Percentiles rank a stretch among this genome's conserved stretches.
These are phyloP conservation scores for Montipora efflorescens DNA, from an alignment of 64 coral and sea anemone genomes.

Conservation along the genomic window DNA sequence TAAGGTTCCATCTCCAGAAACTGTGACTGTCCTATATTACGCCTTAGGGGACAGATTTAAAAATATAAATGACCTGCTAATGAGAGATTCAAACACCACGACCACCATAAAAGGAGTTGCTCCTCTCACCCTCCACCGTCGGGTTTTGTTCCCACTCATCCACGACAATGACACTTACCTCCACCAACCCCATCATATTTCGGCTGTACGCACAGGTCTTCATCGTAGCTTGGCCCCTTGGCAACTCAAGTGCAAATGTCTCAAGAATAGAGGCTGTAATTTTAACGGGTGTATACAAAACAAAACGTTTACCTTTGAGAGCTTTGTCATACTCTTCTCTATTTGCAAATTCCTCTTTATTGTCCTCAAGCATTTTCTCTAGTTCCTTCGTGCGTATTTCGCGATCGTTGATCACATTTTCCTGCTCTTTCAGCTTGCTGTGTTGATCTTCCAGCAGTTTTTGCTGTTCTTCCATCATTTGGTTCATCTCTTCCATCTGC, in stretches of 20 bases:
- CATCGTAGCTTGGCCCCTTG: no score
- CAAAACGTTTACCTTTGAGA: conserved; percentile 12
- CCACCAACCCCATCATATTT: no score
- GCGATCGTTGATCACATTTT: conserved; percentile 68
- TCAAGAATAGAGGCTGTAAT: neutral
- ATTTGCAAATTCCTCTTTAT: conserved; percentile 27
- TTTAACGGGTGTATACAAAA: neutral
- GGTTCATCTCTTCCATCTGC: conserved; percentile 97
- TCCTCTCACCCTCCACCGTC: no score
- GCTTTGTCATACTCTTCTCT: conserved; percentile 22
- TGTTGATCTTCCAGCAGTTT: conserved; percentile 95
- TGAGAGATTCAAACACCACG: no score
- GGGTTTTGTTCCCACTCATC: no score
- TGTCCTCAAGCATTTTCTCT: conserved; percentile 53
- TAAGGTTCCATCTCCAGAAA: no score
- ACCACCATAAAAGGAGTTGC: no score
- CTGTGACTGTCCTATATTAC: no score
- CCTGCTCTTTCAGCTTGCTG: conserved; percentile 81
- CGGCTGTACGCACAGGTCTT: no score
- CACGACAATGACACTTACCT: no score
- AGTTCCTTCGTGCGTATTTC: conserved; percentile 72
- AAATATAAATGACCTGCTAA: no score
- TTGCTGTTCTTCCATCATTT: conserved; percentile 97
- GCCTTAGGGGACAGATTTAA: no score
- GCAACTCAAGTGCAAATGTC: neutral